Percentiles rank a stretch among this genome's conserved stretches.
These are phyloP conservation scores for Nowickia ferox DNA, from an alignment of 2,888 invertebrate genomes.

Conservation along the genomic window DNA sequence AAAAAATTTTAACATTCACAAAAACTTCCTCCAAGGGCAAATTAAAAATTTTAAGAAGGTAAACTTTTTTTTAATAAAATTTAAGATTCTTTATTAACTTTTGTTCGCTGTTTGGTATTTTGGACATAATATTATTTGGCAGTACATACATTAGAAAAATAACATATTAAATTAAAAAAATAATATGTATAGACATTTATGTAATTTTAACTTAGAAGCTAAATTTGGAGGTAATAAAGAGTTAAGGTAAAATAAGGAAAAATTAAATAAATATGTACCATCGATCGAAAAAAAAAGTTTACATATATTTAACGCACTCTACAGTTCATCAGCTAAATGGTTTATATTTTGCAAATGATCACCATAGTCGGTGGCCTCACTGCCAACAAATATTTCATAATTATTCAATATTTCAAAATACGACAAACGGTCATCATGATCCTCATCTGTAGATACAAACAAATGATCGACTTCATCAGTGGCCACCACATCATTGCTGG, in stretches of 20 bases:
- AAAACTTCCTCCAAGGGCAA: background rate
- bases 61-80: background rate
- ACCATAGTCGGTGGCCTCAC: slow-evolving; percentile 95
- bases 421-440: slow-evolving; percentile 91
- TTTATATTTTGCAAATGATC: slow-evolving; percentile 92
- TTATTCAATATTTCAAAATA: slow-evolving; percentile 92
- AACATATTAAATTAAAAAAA: slow-evolving; percentile 27
- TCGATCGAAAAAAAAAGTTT: slow-evolving; percentile 22
- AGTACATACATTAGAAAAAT: slow-evolving; percentile 22
- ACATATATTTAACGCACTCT: slow-evolving; percentile 75
- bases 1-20: no score
- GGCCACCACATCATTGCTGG: slow-evolving; percentile 94
- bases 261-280: slow-evolving; percentile 25
- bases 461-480: slow-evolving; percentile 95
- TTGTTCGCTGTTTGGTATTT: slow-evolving; percentile 6
- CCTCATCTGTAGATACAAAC: slow-evolving; percentile 92
- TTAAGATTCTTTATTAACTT: slow-evolving; percentile 9
- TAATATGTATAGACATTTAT: slow-evolving; percentile 21
- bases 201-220: slow-evolving; percentile 47
- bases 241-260: slow-evolving; percentile 42
- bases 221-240: slow-evolving; percentile 57
- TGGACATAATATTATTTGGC: slow-evolving; percentile 8
- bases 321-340: slow-evolving; percentile 92
- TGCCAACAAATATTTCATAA: slow-evolving; percentile 95
- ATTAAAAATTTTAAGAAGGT: background rate